Base-by-base conservation (phyloP, 2,797 vertebrate species). In the Clarias laeviceps region DNA sequence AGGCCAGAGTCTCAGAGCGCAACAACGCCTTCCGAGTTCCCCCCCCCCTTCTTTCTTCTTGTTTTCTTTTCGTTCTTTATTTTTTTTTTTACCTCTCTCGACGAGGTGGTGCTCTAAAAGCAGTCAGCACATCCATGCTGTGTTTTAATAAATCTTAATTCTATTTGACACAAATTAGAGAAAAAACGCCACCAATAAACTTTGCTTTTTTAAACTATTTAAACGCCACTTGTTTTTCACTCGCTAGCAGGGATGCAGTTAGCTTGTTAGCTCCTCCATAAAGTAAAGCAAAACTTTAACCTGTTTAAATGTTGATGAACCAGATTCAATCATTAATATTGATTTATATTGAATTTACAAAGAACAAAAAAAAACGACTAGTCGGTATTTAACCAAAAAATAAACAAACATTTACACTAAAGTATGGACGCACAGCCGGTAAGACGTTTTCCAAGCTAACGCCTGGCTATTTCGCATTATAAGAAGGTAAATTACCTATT, bases 251-350 rank as follows among this genome's bases (percentile, higher is more conserved):
- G 24, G 22, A 80, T 56, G 37, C 68, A 37, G 74, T 61, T 87
- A 87, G 65, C 76, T 15, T 40, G 76, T 78, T 64, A 81, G 68
- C 57, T 62, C 65, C 45, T 50, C 11, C 45, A 50, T 50, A 22
- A 72, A 61, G 0, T 29, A 32, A 54, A 18, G n/a, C 11, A 59
- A 74, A 83, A 64, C 24, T 59, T 81, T 20, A 69, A 74, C 2
- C 24, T 32, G 27, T 3, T 3, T 68, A 20, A 78, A 40, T n/a
- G 34, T 22, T n/a, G 1, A 24, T 4, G 57, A 81, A 7, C 18
- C 40, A 5, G 17, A 74, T 66, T 65, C 37, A 37, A 64, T 2
- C n/a, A 54, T n/a, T 61, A 56, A 15, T 12, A n/a, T 3, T 20
- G 9, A 24, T 17, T 69, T 34, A 66, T 80, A 27, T 4, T 14